Percentiles rank a stretch among this genome's conserved stretches.
phyloP scores from a whole-genome alignment of 2,113 vertebrate genomes.

The Halichoeres trimaculatus region DNA sequence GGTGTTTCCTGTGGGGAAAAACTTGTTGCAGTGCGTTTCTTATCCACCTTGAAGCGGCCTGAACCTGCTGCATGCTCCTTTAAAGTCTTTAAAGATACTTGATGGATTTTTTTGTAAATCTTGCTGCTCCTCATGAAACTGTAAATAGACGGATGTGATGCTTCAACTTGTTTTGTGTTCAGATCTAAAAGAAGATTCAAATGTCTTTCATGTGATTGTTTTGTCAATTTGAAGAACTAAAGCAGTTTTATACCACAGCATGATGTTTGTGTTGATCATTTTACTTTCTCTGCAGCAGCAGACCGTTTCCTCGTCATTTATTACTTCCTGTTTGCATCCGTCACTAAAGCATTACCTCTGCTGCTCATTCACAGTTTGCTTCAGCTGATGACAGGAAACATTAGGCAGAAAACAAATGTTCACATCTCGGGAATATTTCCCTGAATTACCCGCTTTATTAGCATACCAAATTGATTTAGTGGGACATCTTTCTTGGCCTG shows the following conservation, averaged over 20 bases:
- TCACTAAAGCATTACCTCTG: conserved; percentile 37
- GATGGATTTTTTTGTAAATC: neutral
- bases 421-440: conserved; percentile 21
- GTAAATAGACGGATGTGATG: conserved; percentile 18
- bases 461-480: conserved; percentile 53
- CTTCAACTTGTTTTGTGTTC: conserved; percentile 13
- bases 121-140: conserved; percentile 12
- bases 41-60: neutral
- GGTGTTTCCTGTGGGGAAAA: too few species aligned
- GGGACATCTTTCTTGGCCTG: conserved; percentile 31
- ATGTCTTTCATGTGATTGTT: neutral
- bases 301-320: conserved; percentile 8
- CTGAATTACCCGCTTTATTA: conserved; percentile 43
- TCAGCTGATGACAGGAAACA: conserved; percentile 34
- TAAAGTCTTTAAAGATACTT: conserved; percentile 1
- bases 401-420: conserved; percentile 37
- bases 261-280: too few species aligned
- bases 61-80: conserved; percentile 11
- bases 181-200: conserved; percentile 25
- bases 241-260: too few species aligned
- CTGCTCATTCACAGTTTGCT: conserved; percentile 1
- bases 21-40: neutral
- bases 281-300: neutral
- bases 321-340: conserved; percentile 17
- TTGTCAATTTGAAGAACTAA: neutral